Base-by-base conservation (phyloP, 2,888 invertebrate species). In the Eurytoma californica region DNA sequence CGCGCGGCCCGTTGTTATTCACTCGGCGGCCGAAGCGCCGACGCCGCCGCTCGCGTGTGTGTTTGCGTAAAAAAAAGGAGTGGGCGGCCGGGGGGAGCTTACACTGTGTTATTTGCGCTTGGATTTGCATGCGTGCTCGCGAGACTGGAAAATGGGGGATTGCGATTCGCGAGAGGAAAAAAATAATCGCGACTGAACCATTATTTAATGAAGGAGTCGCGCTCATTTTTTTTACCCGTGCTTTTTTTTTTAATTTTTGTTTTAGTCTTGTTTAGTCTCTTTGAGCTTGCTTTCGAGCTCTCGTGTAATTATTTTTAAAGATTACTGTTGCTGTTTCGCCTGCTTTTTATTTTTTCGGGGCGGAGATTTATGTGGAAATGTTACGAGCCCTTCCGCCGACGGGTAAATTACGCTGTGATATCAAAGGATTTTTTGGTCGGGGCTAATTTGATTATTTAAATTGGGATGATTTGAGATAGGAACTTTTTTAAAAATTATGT, bases 21-120 rank as follows among this genome's bases (percentile, higher is more conserved):
- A 49, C 28, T 49, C 53, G 60, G 24, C n/a, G 20, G 47, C 30
- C 63, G 63, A 53, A 60, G 49, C 49, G 70, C 49, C 72, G 24
- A 1, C 24, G 24, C 24, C 49, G 30, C 9, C 20, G 24, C 49
- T 39, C 49, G 73, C 47, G 66, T 20, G 53, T 30, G 61, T 24
- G 47, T 66, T 24, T 51, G 60, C 20, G 74, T 58, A 18, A 30
- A 39, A 4, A 39, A 55, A 16, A 16, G 53, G 53, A 28, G 39
- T 49, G 39, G 69, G 30, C 28, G 69, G 53, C 20, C 66, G 24
- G 79, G 16, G 72, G 57, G 49, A 57, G 30, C 65, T 65, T 66
- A 30, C 67, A 60, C 77, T 72, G 53, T 72, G 61, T 78, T 72
- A 78, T 78, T 78, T 78, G 72, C 67, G 67, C 68, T 58, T 49